These are phyloP conservation scores for Telmatherina bonti DNA, from an alignment of 2,797 vertebrate species.

Conservation along the genomic window DNA sequence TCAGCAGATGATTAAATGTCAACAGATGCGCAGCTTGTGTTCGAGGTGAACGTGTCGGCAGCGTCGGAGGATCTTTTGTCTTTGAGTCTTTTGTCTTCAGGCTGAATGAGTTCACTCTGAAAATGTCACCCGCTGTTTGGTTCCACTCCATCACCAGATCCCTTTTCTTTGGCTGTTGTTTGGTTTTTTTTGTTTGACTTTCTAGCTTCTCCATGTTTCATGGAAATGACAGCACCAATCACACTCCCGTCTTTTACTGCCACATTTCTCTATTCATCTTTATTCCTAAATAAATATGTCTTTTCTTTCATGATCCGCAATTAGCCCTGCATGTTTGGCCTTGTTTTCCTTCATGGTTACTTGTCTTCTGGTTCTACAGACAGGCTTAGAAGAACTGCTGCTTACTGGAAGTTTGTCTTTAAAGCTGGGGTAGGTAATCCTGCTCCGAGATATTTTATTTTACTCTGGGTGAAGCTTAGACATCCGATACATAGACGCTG, in stretches of 20 bases:
- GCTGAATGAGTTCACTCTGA: conserved; percentile 55
- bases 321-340: not conserved
- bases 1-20: conserved; percentile 60
- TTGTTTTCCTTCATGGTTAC: not conserved
- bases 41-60: conserved; percentile 36
- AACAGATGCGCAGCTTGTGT: conserved; percentile 25
- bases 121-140: conserved; percentile 61
- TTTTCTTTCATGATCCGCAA: not conserved
- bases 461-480: too few species aligned
- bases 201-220: conserved; percentile 19
- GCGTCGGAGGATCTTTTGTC: conserved; percentile 53
- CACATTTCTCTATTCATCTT: conserved; percentile 3
- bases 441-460: too few species aligned
- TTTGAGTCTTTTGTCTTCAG: conserved; percentile 52
- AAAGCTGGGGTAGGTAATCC: too few species aligned
- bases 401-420: too few species aligned
- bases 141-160: conserved; percentile 36
- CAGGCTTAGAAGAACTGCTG: too few species aligned
- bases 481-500: too few species aligned
- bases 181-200: conserved; percentile 27
- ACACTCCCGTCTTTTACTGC: not conserved
- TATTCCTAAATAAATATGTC: not conserved
- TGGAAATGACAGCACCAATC: conserved; percentile 22
- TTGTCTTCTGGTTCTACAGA: not conserved
- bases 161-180: conserved; percentile 11